Evolutionary conservation across 1,140 invertebrate species (phyloP).

Genomic region (Zophobas morio): DNA sequence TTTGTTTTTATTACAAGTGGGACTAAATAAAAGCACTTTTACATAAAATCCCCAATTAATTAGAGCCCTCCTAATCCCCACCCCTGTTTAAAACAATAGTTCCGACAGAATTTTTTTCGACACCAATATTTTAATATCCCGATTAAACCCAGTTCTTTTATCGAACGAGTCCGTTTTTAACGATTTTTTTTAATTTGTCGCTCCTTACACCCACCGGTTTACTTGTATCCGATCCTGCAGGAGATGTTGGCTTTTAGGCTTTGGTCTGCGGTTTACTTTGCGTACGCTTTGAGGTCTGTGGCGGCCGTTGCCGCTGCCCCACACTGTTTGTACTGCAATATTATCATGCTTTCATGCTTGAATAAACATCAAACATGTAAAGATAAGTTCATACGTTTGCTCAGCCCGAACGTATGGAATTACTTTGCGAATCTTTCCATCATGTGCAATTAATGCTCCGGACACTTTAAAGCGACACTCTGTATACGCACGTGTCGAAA

Average conservation of each 20-base stretch:
- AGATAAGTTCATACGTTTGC: constrained; percentile 32
- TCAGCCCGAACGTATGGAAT: constrained; percentile 21
- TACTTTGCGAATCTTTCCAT: constrained; percentile 1
- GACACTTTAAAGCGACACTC: constrained; percentile 16
- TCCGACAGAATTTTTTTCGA: too few species aligned
- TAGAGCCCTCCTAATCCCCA: too few species aligned
- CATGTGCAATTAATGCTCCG: constrained; percentile 17
- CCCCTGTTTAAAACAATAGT: too few species aligned
- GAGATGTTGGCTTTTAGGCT: constrained; percentile 47
- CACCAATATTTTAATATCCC: too few species aligned
- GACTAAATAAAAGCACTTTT: neutral
- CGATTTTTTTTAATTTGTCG: neutral
- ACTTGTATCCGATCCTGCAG: constrained; percentile 19
- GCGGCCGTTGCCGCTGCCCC: constrained; percentile 28
- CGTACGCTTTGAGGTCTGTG: constrained; percentile 44
- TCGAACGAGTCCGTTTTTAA: too few species aligned
- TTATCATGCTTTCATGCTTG: constrained; percentile 47
- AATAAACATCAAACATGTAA: constrained; percentile 46
- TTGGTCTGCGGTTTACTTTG: constrained; percentile 45
- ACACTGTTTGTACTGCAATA: constrained; percentile 44
- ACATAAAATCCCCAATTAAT: too few species aligned
- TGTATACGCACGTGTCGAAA: constrained; percentile 30
- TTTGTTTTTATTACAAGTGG: constrained; percentile 29
- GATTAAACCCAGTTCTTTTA: too few species aligned
- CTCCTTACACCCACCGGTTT: constrained; percentile 8